These are phyloP conservation scores for Hemistola chrysoprasaria DNA, from an alignment of 2,888 invertebrate genomes.

Conservation along the genomic window DNA sequence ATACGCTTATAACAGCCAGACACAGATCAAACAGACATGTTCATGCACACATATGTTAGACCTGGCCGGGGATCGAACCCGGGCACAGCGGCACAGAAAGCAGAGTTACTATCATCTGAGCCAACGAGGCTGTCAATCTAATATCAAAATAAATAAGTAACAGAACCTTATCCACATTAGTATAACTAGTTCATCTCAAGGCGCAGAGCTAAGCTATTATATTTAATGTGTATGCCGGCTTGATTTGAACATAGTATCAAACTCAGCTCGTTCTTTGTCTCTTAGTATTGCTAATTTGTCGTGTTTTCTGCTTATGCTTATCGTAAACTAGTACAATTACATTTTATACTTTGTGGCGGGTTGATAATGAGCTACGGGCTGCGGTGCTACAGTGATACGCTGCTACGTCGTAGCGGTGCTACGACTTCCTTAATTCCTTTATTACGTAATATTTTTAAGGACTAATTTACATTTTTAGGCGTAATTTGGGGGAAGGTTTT, in stretches of 20 bases:
- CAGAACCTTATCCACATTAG: conserved; percentile 42
- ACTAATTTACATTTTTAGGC: too few species aligned
- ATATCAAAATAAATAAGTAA: too few species aligned
- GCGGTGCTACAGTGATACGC: conserved; percentile 41
- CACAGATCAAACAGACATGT: too few species aligned
- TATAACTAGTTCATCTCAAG: conserved; percentile 52
- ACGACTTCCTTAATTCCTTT: too few species aligned
- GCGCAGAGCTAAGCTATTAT: conserved; percentile 70
- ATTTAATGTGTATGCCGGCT: conserved; percentile 76
- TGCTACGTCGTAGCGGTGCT: conserved; percentile 36
- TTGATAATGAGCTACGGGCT: conserved; percentile 48
- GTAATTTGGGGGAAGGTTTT: too few species aligned
- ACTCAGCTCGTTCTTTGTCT: conserved; percentile 76
- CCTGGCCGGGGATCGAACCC: too few species aligned
- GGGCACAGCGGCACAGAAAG: too few species aligned
- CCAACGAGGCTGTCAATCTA: too few species aligned
- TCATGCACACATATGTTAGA: too few species aligned
- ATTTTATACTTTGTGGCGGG: conserved; percentile 55
- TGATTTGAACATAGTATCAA: conserved; percentile 82
- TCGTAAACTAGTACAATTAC: conserved; percentile 62
- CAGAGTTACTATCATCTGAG: too few species aligned
- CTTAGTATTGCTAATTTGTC: conserved; percentile 78
- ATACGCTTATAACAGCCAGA: too few species aligned
- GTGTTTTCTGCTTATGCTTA: conserved; percentile 65
- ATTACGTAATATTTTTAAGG: too few species aligned